Conservation (phyloP, 1,140 invertebrate genomes). For the Tribolium madens region DNA sequence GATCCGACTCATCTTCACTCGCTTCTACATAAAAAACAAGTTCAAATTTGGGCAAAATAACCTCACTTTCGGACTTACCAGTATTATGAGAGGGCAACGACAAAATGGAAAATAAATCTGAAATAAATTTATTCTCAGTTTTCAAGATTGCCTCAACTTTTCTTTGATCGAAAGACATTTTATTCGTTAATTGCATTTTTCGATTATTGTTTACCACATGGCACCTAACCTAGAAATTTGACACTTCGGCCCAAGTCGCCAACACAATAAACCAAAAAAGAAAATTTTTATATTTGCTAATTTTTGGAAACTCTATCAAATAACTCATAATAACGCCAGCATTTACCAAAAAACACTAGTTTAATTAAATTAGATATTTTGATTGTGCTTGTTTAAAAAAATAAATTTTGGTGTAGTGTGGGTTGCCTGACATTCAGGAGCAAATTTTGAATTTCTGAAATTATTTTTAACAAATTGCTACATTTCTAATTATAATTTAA, state of each 20-base stretch:
- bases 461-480: no score
- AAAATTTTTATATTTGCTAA: background rate
- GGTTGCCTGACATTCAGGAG: background rate
- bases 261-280: background rate
- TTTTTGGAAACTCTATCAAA: no score
- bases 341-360: no score
- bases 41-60: conserved; percentile 1
- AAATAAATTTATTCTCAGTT: conserved; percentile 66
- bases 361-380: no score
- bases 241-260: background rate
- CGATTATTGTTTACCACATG: background rate
- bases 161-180: conserved; percentile 62
- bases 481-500: no score
- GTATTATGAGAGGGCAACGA: conserved; percentile 62
- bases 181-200: conserved; percentile 56
- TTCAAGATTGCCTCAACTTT: conserved; percentile 60
- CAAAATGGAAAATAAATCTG: conserved; percentile 65
- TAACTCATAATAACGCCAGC: no score
- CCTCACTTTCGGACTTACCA: conserved; percentile 53
- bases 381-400: background rate
- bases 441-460: background rate
- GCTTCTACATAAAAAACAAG: conserved; percentile 49
- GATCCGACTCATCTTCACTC: conserved; percentile 50
- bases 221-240: conserved; percentile 3
- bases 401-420: background rate